A percentile compares a stretch with the other conserved stretches of the same genome.
Conservation (phyloP, 2,888 invertebrate species). For the Acleris laterana region DNA sequence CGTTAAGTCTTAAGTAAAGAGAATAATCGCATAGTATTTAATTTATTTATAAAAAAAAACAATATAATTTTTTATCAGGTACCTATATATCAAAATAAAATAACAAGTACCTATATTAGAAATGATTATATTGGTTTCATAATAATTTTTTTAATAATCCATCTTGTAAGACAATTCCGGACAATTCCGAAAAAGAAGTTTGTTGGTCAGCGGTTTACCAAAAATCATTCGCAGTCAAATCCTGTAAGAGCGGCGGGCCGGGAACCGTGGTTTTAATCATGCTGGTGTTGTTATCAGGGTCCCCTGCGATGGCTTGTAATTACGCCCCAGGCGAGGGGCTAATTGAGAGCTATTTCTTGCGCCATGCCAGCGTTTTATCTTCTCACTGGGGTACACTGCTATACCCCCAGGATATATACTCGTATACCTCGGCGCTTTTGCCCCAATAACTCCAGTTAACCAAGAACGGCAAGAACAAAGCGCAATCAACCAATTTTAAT, state of each 20-base stretch:
- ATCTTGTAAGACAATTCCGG: too few relatives aligned
- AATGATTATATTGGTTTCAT: too few relatives aligned
- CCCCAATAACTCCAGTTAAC: slow-evolving; percentile 6
- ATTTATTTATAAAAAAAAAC: too few relatives aligned
- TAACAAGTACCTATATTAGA: too few relatives aligned
- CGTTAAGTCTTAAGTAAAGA: too few relatives aligned
- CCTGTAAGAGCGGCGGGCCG: background rate
- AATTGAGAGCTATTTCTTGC: slow-evolving; percentile 55
- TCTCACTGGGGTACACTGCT: background rate
- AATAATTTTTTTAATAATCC: too few relatives aligned
- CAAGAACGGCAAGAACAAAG: slow-evolving; percentile 8
- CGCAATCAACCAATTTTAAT: slow-evolving; percentile 23
- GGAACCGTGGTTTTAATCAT: slow-evolving; percentile 26
- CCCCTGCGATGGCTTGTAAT: slow-evolving; percentile 53
- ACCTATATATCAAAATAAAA: too few relatives aligned
- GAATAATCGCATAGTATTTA: too few relatives aligned
- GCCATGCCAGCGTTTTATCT: slow-evolving; percentile 29
- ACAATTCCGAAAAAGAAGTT: too few relatives aligned
- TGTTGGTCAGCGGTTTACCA: background rate
- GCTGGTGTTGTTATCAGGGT: slow-evolving; percentile 44
- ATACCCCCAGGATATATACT: slow-evolving; percentile 7
- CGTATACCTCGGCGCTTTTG: background rate
- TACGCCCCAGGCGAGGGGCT: slow-evolving; percentile 47
- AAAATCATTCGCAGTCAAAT: background rate
- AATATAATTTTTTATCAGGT: too few relatives aligned